phyloP scores from a whole-genome alignment of 2,888 invertebrate genomes.

The Mesochorus sp. region DNA sequence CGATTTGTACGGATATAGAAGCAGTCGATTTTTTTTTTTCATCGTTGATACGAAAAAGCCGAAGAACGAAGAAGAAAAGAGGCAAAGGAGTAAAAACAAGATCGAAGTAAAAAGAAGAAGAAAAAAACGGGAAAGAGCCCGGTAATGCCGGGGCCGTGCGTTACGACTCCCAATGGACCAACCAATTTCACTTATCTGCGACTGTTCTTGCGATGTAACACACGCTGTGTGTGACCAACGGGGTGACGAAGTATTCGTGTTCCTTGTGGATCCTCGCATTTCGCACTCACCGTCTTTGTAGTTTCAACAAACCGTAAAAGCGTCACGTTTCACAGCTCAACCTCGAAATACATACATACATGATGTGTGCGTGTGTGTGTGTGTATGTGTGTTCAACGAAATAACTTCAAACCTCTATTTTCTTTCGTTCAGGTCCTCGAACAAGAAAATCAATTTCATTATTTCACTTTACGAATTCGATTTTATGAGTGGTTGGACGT shows the following conservation, averaged over 20 bases:
- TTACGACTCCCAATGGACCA: constrained; percentile 74
- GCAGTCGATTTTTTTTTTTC: constrained; percentile 17
- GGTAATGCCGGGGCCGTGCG: constrained; percentile 39
- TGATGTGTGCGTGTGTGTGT: neutral
- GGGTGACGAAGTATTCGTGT: constrained; percentile 33
- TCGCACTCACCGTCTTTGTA: constrained; percentile 12
- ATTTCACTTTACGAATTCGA: constrained; percentile 23
- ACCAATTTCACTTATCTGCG: constrained; percentile 77
- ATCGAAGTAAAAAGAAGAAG: neutral
- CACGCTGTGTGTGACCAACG: neutral
- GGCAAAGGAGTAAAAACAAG: neutral
- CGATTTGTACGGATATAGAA: neutral
- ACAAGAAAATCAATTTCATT: constrained; percentile 19
- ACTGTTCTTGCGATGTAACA: constrained; percentile 7
- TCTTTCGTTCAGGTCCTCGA: neutral
- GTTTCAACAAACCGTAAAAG: constrained; percentile 50
- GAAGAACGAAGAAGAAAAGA: constrained; percentile 2
- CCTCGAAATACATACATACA: neutral
- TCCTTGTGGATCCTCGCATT: constrained; percentile 25
- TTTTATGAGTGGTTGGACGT: neutral
- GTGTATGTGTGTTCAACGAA: constrained; percentile 1
- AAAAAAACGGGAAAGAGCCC: constrained; percentile 17
- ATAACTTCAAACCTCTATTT: constrained; percentile 41
- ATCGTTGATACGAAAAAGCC: constrained; percentile 20
- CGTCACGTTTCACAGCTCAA: constrained; percentile 28